Evolutionary conservation across 1,140 invertebrate genomes (phyloP).

Genomic region (Eriosoma lanigerum): DNA sequence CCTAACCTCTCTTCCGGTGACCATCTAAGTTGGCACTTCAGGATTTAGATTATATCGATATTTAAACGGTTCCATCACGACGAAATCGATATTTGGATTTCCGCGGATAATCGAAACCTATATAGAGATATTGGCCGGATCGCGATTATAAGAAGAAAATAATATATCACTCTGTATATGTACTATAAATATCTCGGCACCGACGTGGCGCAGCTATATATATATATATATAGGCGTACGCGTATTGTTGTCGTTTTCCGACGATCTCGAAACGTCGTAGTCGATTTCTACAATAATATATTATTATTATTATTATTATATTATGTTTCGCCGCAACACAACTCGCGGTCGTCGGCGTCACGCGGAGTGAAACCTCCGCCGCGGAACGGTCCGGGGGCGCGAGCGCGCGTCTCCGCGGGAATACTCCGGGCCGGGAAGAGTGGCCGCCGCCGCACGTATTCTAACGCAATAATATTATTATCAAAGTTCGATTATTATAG

Average conservation of each 20-base stretch:
- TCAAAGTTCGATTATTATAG: conserved; percentile 1
- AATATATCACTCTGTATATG: too few relatives aligned
- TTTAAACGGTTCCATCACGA: too few relatives aligned
- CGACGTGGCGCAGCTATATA: neutral
- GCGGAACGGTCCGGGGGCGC: too few relatives aligned
- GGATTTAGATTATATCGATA: too few relatives aligned
- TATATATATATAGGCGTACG: neutral
- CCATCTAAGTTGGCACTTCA: too few relatives aligned
- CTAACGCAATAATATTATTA: conserved; percentile 3
- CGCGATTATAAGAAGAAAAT: too few relatives aligned
- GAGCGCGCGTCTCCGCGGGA: neutral
- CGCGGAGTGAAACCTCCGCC: conserved; percentile 42
- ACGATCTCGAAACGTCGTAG: conserved; percentile 39
- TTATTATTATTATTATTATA: conserved; percentile 12
- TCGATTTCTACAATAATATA: conserved; percentile 33
- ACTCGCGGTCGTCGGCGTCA: conserved; percentile 42
- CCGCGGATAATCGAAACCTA: too few relatives aligned
- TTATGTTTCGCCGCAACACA: neutral
- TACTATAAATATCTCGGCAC: neutral
- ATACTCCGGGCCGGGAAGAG: neutral
- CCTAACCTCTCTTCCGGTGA: too few relatives aligned
- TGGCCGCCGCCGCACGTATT: too few relatives aligned
- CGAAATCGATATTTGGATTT: too few relatives aligned
- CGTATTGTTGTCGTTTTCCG: neutral
- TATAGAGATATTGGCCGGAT: too few relatives aligned